A percentile compares a stretch with the other conserved stretches of the same genome.
phyloP scores from a whole-genome alignment of 1,140 invertebrate species.

The Ips nitidus region DNA sequence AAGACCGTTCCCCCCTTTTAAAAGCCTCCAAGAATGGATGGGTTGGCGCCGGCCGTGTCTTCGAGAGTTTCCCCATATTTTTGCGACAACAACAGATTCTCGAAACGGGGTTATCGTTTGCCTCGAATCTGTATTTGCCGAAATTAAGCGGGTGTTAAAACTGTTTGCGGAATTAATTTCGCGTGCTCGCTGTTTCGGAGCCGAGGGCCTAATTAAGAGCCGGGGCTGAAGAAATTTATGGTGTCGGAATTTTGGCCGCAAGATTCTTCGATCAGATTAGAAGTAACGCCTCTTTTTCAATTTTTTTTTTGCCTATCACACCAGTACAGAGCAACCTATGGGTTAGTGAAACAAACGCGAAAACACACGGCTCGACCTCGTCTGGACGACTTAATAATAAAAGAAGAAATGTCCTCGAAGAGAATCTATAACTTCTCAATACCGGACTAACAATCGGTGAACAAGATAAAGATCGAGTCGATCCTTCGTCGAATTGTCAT shows the following conservation, averaged over 20 bases:
- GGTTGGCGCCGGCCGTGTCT: not conserved
- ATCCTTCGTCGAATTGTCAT: no score
- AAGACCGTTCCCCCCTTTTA: constrained; percentile 5
- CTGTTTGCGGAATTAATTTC: constrained; percentile 18
- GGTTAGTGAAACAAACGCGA: no score
- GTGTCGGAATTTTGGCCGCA: constrained; percentile 1
- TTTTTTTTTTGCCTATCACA: no score
- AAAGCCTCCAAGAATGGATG: not conserved
- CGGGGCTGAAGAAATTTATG: constrained; percentile 13
- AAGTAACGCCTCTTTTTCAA: no score
- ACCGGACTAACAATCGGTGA: no score
- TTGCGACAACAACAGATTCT: not conserved
- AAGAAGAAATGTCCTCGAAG: no score
- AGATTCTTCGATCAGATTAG: not conserved
- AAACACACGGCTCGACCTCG: no score
- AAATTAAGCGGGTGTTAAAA: constrained; percentile 23
- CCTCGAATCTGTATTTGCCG: constrained; percentile 2
- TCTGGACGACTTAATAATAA: no score
- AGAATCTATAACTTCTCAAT: no score
- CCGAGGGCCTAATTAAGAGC: constrained; percentile 12
- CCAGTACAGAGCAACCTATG: no score
- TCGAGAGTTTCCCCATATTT: not conserved
- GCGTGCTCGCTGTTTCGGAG: constrained; percentile 10
- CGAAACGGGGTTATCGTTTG: not conserved
- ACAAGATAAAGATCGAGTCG: no score